A percentile compares a stretch with the other conserved stretches of the same genome.
These are phyloP conservation scores for Zosterops hypoxanthus DNA, from an alignment of 2,113 vertebrate genomes.

Conservation along the genomic window DNA sequence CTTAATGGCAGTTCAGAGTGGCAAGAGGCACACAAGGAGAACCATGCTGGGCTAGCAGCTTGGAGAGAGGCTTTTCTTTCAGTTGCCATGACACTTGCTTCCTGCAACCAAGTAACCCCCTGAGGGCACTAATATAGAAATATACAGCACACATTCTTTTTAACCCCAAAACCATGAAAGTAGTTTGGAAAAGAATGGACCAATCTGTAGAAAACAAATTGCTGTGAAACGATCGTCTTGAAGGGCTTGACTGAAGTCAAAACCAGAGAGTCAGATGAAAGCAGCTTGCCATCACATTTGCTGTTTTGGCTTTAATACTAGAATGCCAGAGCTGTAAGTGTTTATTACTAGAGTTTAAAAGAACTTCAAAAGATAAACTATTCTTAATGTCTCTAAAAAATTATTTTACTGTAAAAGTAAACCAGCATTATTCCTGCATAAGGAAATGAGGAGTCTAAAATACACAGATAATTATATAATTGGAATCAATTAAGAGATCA, in stretches of 20 bases:
- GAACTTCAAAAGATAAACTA: background rate
- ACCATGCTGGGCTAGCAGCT: background rate
- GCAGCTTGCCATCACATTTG: background rate
- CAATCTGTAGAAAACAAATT: background rate
- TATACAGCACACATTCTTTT: background rate
- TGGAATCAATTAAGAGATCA: background rate
- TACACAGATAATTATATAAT: background rate
- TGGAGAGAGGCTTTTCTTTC: background rate
- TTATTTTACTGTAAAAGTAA: background rate
- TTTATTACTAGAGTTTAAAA: background rate
- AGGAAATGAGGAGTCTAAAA: background rate
- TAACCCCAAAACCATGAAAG: background rate
- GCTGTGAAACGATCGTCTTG: background rate
- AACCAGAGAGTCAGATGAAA: background rate
- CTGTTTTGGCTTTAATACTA: background rate
- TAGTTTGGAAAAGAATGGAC: background rate
- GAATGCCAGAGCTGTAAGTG: background rate
- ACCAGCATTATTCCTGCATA: background rate
- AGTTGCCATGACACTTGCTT: slow-evolving; percentile 26
- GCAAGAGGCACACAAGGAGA: background rate
- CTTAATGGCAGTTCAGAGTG: slow-evolving; percentile 15
- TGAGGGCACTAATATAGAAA: background rate
- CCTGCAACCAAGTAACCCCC: background rate
- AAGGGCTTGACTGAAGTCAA: background rate
- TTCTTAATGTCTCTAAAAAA: background rate